phyloP scores from a whole-genome alignment of 2,888 invertebrate species.

The Diaprepes abbreviatus region DNA sequence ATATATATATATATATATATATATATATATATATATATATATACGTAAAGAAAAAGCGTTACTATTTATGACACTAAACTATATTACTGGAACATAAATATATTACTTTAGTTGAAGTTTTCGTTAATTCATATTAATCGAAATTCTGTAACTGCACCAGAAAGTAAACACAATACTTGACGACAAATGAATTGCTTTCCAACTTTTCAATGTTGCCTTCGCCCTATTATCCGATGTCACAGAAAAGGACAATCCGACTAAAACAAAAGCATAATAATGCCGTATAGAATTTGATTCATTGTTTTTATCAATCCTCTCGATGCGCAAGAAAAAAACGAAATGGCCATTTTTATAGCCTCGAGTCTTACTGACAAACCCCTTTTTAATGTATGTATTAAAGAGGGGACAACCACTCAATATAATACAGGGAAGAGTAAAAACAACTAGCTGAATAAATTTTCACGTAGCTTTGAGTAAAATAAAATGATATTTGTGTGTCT shows the following conservation, averaged over 20 bases:
- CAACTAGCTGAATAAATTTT: conserved; percentile 17
- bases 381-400: conserved; percentile 41
- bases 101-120: no score
- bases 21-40: no score
- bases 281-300: conserved; percentile 29
- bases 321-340: conserved; percentile 35
- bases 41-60: no score
- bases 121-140: background rate
- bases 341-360: conserved; percentile 37
- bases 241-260: conserved; percentile 21
- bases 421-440: conserved; percentile 33
- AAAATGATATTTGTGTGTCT: background rate
- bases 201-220: background rate
- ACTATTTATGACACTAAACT: no score
- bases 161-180: background rate
- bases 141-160: background rate
- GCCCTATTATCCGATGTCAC: conserved; percentile 17
- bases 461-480: no score
- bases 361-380: conserved; percentile 34
- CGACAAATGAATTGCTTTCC: background rate
- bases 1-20: no score
- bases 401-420: conserved; percentile 35
- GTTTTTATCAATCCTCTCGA: conserved; percentile 36
- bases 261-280: conserved; percentile 36
- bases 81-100: no score